Percentiles rank a stretch among this genome's conserved stretches.
Conservation (phyloP, 2,113 vertebrate species). For the Toxotes chatareus region DNA sequence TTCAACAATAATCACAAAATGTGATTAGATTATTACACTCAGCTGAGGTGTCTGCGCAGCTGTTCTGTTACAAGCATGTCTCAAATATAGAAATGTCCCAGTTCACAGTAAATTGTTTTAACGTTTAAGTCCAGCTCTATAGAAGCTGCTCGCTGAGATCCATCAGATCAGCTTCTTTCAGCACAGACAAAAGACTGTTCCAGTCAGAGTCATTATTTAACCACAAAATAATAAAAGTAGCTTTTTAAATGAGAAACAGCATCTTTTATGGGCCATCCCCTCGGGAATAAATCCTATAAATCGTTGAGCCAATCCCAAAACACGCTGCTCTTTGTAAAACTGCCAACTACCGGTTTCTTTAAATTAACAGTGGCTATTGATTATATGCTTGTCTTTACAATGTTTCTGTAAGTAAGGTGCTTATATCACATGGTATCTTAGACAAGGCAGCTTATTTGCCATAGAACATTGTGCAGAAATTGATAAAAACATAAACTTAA, state of each 20-base stretch:
- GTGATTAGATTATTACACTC: too few species aligned
- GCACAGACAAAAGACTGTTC: neutral
- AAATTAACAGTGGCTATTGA: constrained; percentile 31
- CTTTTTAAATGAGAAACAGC: constrained; percentile 19
- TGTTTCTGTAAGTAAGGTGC: constrained; percentile 15
- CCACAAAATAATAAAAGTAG: neutral
- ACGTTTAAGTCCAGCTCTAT: neutral
- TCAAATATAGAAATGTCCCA: too few species aligned
- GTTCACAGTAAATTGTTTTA: too few species aligned
- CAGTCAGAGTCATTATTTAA: neutral
- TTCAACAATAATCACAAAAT: too few species aligned
- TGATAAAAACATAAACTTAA: constrained; percentile 39
- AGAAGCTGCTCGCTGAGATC: neutral
- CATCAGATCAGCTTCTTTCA: neutral
- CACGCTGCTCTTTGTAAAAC: constrained; percentile 34
- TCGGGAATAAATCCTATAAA: constrained; percentile 19
- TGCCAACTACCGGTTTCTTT: neutral
- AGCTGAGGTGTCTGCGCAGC: too few species aligned
- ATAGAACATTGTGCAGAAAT: constrained; percentile 24
- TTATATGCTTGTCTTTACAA: constrained; percentile 19
- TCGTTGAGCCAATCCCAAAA: constrained; percentile 22
- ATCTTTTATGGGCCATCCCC: constrained; percentile 9
- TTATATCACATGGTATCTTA: constrained; percentile 11
- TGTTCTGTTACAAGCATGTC: too few species aligned
- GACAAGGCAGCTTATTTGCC: constrained; percentile 1